These are phyloP conservation scores for Microtus pennsylvanicus DNA, from an alignment of 2,113 vertebrate species.

Conservation along the genomic window DNA sequence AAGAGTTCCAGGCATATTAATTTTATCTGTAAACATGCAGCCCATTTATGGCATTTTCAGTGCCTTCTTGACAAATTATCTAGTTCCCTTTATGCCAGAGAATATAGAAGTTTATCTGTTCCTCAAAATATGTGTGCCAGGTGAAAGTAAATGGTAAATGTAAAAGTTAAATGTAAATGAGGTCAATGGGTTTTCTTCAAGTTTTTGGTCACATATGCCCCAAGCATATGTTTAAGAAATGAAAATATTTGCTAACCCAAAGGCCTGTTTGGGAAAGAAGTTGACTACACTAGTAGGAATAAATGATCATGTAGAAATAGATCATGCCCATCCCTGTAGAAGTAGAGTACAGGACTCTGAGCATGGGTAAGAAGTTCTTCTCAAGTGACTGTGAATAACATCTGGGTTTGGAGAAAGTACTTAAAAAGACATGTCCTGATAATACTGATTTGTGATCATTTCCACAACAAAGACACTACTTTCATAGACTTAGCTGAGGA, in stretches of 20 bases:
- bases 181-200: neutral
- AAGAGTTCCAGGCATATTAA: constrained; percentile 21
- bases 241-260: constrained; percentile 5
- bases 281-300: neutral
- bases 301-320: neutral
- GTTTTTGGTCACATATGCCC: neutral
- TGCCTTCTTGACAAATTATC: neutral
- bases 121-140: neutral
- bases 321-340: neutral
- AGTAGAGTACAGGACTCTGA: neutral
- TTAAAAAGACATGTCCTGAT: neutral
- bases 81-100: neutral
- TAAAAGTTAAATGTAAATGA: neutral
- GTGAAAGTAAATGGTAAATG: neutral
- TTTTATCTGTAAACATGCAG: constrained; percentile 34
- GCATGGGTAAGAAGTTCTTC: neutral
- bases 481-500: constrained; percentile 21
- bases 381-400: neutral
- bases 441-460: constrained; percentile 41
- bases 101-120: neutral
- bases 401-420: neutral
- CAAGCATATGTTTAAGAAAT: neutral
- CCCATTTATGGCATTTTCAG: neutral
- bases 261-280: neutral
- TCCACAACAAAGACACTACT: neutral